phyloP scores from a whole-genome alignment of 2,888 invertebrate species.

The Pterobdella sp. region DNA sequence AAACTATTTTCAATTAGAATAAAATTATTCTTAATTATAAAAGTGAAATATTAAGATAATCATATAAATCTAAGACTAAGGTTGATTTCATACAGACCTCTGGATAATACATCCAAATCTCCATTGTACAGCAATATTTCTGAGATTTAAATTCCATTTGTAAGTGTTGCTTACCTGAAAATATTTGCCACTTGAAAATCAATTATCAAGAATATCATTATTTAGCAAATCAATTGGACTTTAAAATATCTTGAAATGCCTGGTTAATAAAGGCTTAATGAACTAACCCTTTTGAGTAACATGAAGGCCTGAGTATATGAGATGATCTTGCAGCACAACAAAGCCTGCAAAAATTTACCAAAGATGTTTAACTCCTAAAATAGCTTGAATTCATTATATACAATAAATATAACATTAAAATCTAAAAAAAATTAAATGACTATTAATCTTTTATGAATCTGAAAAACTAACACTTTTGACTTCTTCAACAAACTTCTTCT shows the following conservation, averaged over 20 bases:
- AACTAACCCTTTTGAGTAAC: slow-evolving; percentile 80
- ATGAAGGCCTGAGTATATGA: slow-evolving; percentile 92
- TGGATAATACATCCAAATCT: slow-evolving; percentile 97
- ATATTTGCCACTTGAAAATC: background rate
- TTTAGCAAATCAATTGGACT: too few relatives aligned
- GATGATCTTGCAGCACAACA: slow-evolving; percentile 96
- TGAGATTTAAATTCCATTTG: slow-evolving; percentile 82
- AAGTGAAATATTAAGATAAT: too few relatives aligned
- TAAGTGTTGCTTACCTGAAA: slow-evolving; percentile 61
- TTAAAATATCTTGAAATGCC: too few relatives aligned
- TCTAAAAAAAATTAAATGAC: background rate
- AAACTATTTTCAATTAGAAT: too few relatives aligned
- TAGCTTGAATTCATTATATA: background rate
- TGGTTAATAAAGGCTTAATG: too few relatives aligned
- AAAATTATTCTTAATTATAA: too few relatives aligned
- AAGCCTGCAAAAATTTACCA: slow-evolving; percentile 58
- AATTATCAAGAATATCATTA: too few relatives aligned
- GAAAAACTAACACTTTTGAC: slow-evolving; percentile 57
- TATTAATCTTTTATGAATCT: background rate
- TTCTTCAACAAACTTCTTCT: slow-evolving; percentile 70
- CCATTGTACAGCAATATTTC: slow-evolving; percentile 98
- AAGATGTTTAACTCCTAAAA: background rate
- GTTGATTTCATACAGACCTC: slow-evolving; percentile 63
- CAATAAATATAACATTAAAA: background rate
- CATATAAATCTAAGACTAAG: too few relatives aligned